A percentile compares a stretch with the other conserved stretches of the same genome.
Evolutionary conservation across 2,888 invertebrate genomes (phyloP).

Genomic region (Zhengitettix transpicula): DNA sequence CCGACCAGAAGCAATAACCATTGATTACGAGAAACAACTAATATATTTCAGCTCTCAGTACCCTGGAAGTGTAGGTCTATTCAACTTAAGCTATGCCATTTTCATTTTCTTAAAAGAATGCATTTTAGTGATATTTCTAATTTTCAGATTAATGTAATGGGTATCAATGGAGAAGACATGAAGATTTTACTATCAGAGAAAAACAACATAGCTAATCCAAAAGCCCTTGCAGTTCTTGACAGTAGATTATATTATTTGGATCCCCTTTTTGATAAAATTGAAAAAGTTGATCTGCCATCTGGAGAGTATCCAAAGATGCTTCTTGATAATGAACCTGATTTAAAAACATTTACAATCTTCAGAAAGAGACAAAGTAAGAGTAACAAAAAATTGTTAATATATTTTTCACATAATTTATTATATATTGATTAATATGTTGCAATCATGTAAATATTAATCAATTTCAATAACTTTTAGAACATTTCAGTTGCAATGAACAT

Average conservation of each 20-base stretch:
- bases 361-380: conserved; percentile 51
- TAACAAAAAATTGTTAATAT: neutral
- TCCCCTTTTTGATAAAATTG: conserved; percentile 75
- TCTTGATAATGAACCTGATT: conserved; percentile 70
- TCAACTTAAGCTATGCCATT: neutral
- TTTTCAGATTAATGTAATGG: conserved; percentile 35
- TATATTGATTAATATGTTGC: too few relatives aligned
- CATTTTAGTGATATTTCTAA: conserved; percentile 2
- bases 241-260: conserved; percentile 75
- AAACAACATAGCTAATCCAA: conserved; percentile 60
- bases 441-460: too few relatives aligned
- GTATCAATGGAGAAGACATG: conserved; percentile 52
- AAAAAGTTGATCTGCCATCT: conserved; percentile 62
- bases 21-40: conserved; percentile 65
- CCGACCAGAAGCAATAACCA: conserved; percentile 66
- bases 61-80: conserved; percentile 43
- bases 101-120: neutral
- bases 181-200: conserved; percentile 46
- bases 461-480: too few relatives aligned
- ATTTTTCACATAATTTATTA: too few relatives aligned
- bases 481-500: too few relatives aligned
- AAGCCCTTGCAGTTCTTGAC: conserved; percentile 66
- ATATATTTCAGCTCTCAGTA: conserved; percentile 77
- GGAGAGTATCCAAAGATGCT: conserved; percentile 61
- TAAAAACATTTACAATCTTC: conserved; percentile 75